Conservation (phyloP, 2,888 invertebrate species). For the Chydorus sphaericus region DNA sequence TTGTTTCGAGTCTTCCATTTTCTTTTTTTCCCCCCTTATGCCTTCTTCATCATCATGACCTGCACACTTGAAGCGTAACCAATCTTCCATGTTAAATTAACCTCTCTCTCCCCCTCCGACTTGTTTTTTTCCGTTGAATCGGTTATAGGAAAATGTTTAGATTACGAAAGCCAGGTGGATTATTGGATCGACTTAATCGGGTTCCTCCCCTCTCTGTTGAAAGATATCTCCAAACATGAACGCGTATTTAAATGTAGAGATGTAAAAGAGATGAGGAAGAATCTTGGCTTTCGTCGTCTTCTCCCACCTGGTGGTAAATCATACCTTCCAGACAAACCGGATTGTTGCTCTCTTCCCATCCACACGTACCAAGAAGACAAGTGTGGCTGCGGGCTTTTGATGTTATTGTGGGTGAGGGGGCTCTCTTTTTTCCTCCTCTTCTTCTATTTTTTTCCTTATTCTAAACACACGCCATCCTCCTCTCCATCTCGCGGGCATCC, state of each 20-base stretch:
- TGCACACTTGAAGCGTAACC: neutral
- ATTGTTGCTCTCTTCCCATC: conserved; percentile 1
- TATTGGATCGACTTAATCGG: too few species aligned
- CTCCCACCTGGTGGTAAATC: neutral
- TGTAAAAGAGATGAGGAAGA: too few species aligned
- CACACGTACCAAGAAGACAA: too few species aligned
- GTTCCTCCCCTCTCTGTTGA: too few species aligned
- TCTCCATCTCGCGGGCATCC: conserved; percentile 5
- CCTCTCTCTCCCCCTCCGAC: neutral
- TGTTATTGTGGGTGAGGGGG: neutral
- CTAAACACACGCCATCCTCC: neutral
- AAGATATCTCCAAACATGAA: too few species aligned
- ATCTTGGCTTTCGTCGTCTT: too few species aligned
- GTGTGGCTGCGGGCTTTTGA: too few species aligned
- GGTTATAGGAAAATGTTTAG: too few species aligned
- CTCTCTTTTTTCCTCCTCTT: neutral
- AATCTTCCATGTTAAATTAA: neutral
- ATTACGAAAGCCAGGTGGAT: too few species aligned
- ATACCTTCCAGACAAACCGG: neutral
- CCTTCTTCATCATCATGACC: neutral
- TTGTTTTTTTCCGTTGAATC: neutral
- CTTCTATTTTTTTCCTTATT: neutral
- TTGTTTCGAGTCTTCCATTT: too few species aligned
- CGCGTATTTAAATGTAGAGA: too few species aligned
- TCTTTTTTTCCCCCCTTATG: neutral